These are phyloP conservation scores for Protomyctophum bolini DNA, from an alignment of 2,113 vertebrate species.

Conservation along the genomic window DNA sequence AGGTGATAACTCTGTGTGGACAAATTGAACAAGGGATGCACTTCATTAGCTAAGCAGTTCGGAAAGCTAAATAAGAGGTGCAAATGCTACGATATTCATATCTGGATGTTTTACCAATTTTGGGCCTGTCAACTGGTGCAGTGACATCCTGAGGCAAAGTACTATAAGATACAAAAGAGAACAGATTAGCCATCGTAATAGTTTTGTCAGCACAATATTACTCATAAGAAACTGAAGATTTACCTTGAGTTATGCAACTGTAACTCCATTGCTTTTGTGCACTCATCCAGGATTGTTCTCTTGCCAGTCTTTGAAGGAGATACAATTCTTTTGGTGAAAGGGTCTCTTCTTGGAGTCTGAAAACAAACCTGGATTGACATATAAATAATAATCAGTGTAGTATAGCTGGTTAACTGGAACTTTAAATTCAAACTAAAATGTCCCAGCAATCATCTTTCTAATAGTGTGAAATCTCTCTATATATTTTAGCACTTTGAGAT, in stretches of 20 bases:
- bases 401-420: too few relatives aligned
- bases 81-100: not conserved
- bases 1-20: slow-evolving; percentile 50
- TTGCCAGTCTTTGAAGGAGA: slow-evolving; percentile 77
- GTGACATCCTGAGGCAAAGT: slow-evolving; percentile 11
- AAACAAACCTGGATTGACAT: slow-evolving; percentile 86
- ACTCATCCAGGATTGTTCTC: slow-evolving; percentile 70
- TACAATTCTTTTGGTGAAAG: slow-evolving; percentile 85
- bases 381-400: too few relatives aligned
- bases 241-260: slow-evolving; percentile 56
- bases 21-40: not conserved
- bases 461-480: too few relatives aligned
- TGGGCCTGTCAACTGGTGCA: slow-evolving; percentile 18
- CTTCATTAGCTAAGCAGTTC: not conserved
- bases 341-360: slow-evolving; percentile 91
- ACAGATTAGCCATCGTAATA: not conserved
- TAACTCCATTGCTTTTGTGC: slow-evolving; percentile 42
- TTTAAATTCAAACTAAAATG: not conserved
- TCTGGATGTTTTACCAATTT: slow-evolving; percentile 51
- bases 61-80: not conserved
- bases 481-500: too few relatives aligned
- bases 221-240: not conserved
- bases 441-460: too few relatives aligned
- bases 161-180: slow-evolving; percentile 47
- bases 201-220: not conserved